Conservation (phyloP, 2,113 vertebrate genomes). For the Geococcyx californianus region DNA sequence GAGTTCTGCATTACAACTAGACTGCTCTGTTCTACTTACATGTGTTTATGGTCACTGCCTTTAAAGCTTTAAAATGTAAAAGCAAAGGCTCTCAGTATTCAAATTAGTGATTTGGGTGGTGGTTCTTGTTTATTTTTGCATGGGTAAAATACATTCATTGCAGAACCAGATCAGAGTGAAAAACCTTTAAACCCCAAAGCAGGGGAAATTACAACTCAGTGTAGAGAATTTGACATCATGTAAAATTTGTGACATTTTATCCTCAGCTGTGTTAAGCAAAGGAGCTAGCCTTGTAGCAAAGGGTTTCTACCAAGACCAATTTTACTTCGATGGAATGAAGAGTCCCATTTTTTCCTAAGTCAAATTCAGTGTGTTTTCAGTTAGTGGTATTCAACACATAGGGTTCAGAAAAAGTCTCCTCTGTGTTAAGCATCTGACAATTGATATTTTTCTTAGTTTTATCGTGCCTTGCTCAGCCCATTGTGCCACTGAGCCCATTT, state of each 20-base stretch:
- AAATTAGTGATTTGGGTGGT: neutral
- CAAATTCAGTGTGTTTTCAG: neutral
- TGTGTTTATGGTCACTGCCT: neutral
- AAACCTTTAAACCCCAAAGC: neutral
- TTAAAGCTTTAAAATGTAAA: neutral
- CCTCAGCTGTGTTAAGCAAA: neutral
- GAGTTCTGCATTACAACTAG: neutral
- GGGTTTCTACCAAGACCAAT: neutral
- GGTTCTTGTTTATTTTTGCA: neutral
- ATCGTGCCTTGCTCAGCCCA: neutral
- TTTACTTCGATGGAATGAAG: neutral
- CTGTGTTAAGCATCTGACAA: neutral
- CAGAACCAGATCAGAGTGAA: neutral
- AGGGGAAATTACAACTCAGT: neutral
- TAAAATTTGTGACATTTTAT: neutral
- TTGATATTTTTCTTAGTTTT: neutral
- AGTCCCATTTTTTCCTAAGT: neutral
- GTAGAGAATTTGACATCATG: neutral
- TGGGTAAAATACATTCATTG: neutral
- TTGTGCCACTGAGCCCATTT: neutral
- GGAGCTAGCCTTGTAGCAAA: neutral
- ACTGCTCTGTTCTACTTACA: neutral
- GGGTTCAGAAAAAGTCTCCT: neutral
- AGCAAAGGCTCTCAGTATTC: neutral
- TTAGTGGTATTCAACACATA: neutral